Evolutionary conservation across 2,113 vertebrate species (phyloP).

Genomic region (Dipodomys stephensi): DNA sequence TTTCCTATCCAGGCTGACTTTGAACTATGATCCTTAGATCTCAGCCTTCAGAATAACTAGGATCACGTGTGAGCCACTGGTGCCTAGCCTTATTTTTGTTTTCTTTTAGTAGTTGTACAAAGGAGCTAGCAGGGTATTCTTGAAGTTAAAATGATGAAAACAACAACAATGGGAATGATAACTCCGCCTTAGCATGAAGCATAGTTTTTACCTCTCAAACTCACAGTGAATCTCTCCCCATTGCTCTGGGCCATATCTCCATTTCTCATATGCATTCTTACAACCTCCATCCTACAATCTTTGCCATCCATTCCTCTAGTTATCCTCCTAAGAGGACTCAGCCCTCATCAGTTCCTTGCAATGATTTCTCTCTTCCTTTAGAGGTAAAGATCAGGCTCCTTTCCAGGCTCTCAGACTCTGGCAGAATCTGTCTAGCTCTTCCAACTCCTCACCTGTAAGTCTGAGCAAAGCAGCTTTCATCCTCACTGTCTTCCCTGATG

Average conservation of each 20-base stretch:
- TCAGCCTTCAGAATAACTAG: no score
- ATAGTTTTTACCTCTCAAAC: background rate
- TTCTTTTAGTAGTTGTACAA: no score
- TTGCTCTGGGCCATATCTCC: background rate
- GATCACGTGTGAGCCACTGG: no score
- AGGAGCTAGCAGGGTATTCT: background rate
- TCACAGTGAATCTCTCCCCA: background rate
- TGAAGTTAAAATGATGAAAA: constrained; percentile 13
- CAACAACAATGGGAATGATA: background rate
- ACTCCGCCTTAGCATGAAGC: background rate
- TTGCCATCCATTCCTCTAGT: background rate
- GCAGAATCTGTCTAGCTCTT: background rate
- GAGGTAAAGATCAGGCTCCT: background rate
- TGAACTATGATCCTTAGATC: no score
- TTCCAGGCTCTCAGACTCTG: background rate
- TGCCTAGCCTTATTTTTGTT: no score
- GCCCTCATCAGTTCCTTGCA: background rate
- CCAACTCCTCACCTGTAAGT: background rate
- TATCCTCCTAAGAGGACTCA: background rate
- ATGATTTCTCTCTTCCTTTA: background rate
- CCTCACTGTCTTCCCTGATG: background rate
- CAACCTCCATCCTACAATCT: background rate
- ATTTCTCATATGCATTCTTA: background rate
- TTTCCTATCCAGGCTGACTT: no score
- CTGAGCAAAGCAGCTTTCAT: no score